Base-by-base conservation (phyloP, 2,888 invertebrate genomes). In the Mamestra brassicae region DNA sequence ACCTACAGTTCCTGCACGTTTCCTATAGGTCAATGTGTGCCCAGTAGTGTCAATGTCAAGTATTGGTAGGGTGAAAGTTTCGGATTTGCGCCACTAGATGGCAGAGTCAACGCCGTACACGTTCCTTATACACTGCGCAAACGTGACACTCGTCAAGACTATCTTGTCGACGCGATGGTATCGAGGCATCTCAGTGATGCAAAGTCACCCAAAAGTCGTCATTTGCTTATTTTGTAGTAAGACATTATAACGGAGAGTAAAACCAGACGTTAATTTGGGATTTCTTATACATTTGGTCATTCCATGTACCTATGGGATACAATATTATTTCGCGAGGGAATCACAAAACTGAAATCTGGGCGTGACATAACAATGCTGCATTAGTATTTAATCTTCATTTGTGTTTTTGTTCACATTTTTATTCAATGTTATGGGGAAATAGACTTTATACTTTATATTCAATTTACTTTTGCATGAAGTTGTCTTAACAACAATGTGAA, bases 341-440 rank as follows among this genome's bases (percentile, higher is more conserved):
- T 54, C 7, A 61, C 1, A 5, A 34, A 57, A 55, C 1, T 15
- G 42, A 80, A 50, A 72, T 69, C 60, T 69, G 65, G 76, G 66
- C 80, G 85, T 85, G 84, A 85, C 4, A 71, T 77, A 71, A 83
- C 79, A 83, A 79, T 64, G 77, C 79, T 76, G 79, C 74, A 80
- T 74, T 76, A 76, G 78, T 80, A 67, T 76, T 83, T 80, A 82
- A 79, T 79, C 70, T 71, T 76, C 5, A 74, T 69, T 58, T 64
- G 75, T 76, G 80, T 76, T 84, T 87, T 78, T 81, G 79, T 77
- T 83, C 69, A 79, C 78, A 84, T 80, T 78, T 71, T 5, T 0
- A 38, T 52, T 0, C 2, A 4, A 1, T 0, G 13, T 50, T 45
- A 54, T 11, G 2, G 7, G 10, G 66, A 64, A 62, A 64, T 38